Conservation (phyloP, 2,797 vertebrate species). For the Tadarida brasiliensis region DNA sequence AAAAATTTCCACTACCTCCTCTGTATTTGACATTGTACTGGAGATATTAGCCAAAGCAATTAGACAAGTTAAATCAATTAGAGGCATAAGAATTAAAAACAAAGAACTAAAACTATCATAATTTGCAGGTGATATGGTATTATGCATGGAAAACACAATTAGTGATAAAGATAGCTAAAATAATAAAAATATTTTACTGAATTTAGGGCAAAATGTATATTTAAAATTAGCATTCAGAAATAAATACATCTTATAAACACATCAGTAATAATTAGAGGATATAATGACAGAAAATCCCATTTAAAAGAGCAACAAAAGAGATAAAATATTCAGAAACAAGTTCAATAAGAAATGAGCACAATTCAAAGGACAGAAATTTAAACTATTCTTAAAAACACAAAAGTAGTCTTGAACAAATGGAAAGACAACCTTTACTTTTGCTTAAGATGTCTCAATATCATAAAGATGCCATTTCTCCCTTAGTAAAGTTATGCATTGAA, state of each 20-base stretch:
- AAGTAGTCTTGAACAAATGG: background rate
- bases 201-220: background rate
- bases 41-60: constrained; percentile 7
- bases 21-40: background rate
- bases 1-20: background rate
- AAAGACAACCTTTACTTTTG: constrained; percentile 25
- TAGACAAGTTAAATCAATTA: background rate
- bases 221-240: constrained; percentile 45
- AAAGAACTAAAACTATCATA: background rate
- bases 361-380: background rate
- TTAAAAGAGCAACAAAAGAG: background rate
- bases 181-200: background rate
- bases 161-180: background rate
- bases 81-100: background rate
- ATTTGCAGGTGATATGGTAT: background rate
- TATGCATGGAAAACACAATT: background rate
- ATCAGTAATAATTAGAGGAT: background rate
- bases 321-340: background rate
- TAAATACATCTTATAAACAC: background rate
- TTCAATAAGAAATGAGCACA: background rate
- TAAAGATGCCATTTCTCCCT: background rate
- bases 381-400: background rate
- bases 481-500: background rate
- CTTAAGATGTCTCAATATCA: background rate
- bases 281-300: background rate